Evolutionary conservation across 2,797 vertebrate species (phyloP), one percentile per base, ranked within the genome.

Genomic region (Alauda arvensis): DNA sequence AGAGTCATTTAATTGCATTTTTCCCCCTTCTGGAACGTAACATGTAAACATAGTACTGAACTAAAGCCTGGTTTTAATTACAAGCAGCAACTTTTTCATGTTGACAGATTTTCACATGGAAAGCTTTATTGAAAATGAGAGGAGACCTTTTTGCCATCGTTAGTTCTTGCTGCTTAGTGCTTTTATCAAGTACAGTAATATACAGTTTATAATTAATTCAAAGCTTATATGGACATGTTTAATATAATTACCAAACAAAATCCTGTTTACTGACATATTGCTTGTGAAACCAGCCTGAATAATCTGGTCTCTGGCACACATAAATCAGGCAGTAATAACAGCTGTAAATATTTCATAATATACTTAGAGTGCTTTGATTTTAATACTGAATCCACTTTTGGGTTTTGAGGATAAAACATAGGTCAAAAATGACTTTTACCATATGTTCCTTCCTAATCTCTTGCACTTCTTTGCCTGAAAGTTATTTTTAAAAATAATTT

Each of bases 271-370:
- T 92, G 92, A 93, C 91, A 90, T 95, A 92, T 67, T 95, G 83
- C 88, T 94, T 95, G 90, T 93, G 82, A 89, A 87, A 92, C 90
- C 89, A 88, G 87, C 90, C 81, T 93, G 94, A 96, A 95, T 95
- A 96, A 92, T 95, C 92, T 95, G 77, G 33, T 96, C 91, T 95
- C 94, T 94, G 88, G 92, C 87, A 93, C 49, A 43, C 89, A 88
- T 85, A 96, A 95, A 89, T 93, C 87, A 88, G 53, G 89, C 89
- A 90, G 94, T 95, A 96, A 93, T 95, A 97, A 94, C 92, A 96
- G 93, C 93, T 93, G 95, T 93, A 96, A 95, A 92, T 96, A 95
- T 93, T 94, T 92, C 93, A 93, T 83, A 94, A 88, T 95, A 94
- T 87, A 94, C 87, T 93, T 94, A 91, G 60, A 86, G 66, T 68